Percentiles rank a stretch among this genome's conserved stretches.
Evolutionary conservation across 2,797 vertebrate genomes (phyloP).

Genomic region (Bryconaethiops microstoma): DNA sequence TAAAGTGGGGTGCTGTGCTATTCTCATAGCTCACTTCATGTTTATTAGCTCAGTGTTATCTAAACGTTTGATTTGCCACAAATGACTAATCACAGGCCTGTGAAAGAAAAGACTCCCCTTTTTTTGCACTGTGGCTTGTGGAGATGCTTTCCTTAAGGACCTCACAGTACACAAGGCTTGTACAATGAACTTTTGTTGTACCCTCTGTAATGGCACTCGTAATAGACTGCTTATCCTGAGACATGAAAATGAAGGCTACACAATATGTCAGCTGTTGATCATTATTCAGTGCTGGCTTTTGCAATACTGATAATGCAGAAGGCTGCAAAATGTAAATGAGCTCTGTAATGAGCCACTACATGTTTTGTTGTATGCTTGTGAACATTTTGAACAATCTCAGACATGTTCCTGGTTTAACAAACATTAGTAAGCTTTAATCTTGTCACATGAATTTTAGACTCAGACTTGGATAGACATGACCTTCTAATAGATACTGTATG

Average conservation of each 20-base stretch:
- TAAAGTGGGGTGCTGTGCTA: slow-evolving; percentile 9
- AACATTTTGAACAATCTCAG: background rate
- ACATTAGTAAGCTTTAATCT: background rate
- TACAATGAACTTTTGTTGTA: background rate
- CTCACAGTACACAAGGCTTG: background rate
- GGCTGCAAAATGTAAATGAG: background rate
- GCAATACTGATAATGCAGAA: background rate
- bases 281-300: background rate
- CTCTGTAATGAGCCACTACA: no score
- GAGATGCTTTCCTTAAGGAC: background rate
- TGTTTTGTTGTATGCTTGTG: background rate
- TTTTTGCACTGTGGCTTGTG: background rate
- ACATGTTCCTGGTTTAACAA: background rate
- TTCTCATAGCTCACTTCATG: slow-evolving; percentile 31
- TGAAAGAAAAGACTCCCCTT: slow-evolving; percentile 20
- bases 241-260: background rate
- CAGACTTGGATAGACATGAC: background rate
- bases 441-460: background rate
- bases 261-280: background rate
- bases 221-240: background rate
- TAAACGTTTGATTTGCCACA: slow-evolving; percentile 49
- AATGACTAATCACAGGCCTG: slow-evolving; percentile 37
- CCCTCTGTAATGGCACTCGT: background rate
- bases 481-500: background rate
- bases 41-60: slow-evolving; percentile 51